Conservation (phyloP, 1,140 invertebrate species). For the Ephestia elutella region DNA sequence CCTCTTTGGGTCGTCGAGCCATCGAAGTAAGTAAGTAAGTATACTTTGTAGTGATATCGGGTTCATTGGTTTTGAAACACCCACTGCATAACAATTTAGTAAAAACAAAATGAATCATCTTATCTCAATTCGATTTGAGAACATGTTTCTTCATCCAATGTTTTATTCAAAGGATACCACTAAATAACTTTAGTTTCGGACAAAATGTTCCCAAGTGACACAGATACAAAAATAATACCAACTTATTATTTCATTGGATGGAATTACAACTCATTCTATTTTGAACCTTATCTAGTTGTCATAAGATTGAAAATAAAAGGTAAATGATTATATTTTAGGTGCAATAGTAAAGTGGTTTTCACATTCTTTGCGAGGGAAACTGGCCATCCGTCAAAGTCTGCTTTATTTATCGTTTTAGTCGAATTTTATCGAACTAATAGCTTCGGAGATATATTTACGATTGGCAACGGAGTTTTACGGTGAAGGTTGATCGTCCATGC, state of each 20-base stretch:
- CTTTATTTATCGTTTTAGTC: constrained; percentile 72
- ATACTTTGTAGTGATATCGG: no score
- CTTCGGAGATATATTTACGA: constrained; percentile 68
- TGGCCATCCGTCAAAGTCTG: constrained; percentile 70
- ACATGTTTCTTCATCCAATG: constrained; percentile 59
- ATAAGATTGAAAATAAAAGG: constrained; percentile 7
- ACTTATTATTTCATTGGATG: constrained; percentile 15
- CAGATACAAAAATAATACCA: constrained; percentile 60
- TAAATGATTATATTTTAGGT: background rate
- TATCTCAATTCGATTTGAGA: constrained; percentile 42
- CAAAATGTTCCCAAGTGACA: constrained; percentile 71
- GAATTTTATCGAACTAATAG: constrained; percentile 74
- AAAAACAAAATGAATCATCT: constrained; percentile 47
- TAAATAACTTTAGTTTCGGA: constrained; percentile 70
- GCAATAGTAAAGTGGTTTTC: constrained; percentile 32
- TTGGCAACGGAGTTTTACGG: constrained; percentile 50
- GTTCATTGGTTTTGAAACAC: background rate
- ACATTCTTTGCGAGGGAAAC: constrained; percentile 65
- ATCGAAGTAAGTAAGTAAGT: no score
- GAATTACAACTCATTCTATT: constrained; percentile 14
- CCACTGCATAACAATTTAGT: background rate
- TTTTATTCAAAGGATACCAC: constrained; percentile 64
- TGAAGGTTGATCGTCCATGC: constrained; percentile 41
- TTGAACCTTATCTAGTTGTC: constrained; percentile 10
- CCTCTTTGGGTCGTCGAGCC: no score